Evolutionary conservation across 2,888 invertebrate species (phyloP), one percentile per base, ranked within the genome.

Genomic region (Oasisia sp.): DNA sequence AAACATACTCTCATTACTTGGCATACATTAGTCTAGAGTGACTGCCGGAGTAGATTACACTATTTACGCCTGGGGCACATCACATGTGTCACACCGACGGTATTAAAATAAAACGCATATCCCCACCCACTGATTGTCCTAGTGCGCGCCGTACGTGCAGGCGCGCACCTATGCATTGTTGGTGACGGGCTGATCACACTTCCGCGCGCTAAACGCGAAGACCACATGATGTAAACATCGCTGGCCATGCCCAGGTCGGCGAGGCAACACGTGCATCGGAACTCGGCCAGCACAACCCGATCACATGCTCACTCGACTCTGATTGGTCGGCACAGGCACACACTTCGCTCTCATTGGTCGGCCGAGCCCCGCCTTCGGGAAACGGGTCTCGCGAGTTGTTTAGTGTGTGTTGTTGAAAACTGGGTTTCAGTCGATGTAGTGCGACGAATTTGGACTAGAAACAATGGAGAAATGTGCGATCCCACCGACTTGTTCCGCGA

Each of bases 241-340:
- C 74, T 74, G 74, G 74, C 74, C 74, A 74, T 74, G 74, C 74
- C 74, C 74, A 74, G 74, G 74, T 74, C 74, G 74, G 74, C 74
- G 74, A 5, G 74, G 27, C 74, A 74, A 74, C 74, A 74, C 74
- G 74, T 74, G 74, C 74, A 74, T 74, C 74, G 74, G 74, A 74
- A 74, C 74, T 74, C 74, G 74, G 74, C n/a, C 74, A 19, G 19
- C 74, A 74, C 74, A 74, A 74, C 74, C 74, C 74, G 74, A 74
- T 74, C 74, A 74, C 74, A 74, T 74, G 74, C 2, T 74, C 74
- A 74, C 27, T 74, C 74, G n/a, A 74, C 74, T 19, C 74, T 74
- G 74, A 74, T 74, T 74, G 74, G 74, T 3, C n/a, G 74, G 27
- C 74, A 2, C 74, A 19, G 74, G 74, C 74, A 74, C 74, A 74